Evolutionary conservation across 2,797 vertebrate species (phyloP), one percentile per base, ranked within the genome.

Genomic region (Onychomys arenicola): DNA sequence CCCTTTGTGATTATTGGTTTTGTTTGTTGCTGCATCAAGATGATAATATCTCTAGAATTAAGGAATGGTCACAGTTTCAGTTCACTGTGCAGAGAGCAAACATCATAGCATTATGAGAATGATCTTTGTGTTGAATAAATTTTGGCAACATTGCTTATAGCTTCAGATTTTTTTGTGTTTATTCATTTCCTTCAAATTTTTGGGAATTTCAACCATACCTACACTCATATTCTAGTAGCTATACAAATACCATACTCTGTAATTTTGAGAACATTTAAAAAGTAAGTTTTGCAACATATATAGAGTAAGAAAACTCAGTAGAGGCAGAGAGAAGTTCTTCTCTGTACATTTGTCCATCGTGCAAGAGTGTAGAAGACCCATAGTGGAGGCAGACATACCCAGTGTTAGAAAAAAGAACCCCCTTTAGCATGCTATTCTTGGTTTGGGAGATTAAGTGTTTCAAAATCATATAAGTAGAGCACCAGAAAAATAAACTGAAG

Each of bases 91-190:
- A 76, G 23, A 86, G 40, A 81, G 25, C 13, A 92, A 52, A 27
- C 52, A 1, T 84, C n/a, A 49, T 9, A 40, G 16, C 25, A 34
- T 81, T 32, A 34, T 81, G 21, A 89, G 69, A 67, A 40, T 75
- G 17, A 90, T 83, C 34, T 77, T 95, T 93, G 9, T 93, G 17
- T 94, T 92, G n/a, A 61, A n/a, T 82, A 88, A 89, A 67, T 92
- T 90, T 43, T 96, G 40, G 57, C 71, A 96, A 73, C 21, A 37
- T 90, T 89, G 19, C 46, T 75, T 43, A 94, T 11, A 92, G 11
- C 46, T 77, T 92, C 5, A 87, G 52, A 71, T 59, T 85, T 16
- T 83, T 93, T 61, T 80, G 23, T 91, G 92, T 96, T 29, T 90
- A 17, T 85, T 13, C 59, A 9, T 96, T 94, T 90, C 19, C 19